Evolutionary conservation across 1,140 invertebrate genomes (phyloP), one percentile per base, ranked within the genome.

Genomic region (Aradophagus sp.): DNA sequence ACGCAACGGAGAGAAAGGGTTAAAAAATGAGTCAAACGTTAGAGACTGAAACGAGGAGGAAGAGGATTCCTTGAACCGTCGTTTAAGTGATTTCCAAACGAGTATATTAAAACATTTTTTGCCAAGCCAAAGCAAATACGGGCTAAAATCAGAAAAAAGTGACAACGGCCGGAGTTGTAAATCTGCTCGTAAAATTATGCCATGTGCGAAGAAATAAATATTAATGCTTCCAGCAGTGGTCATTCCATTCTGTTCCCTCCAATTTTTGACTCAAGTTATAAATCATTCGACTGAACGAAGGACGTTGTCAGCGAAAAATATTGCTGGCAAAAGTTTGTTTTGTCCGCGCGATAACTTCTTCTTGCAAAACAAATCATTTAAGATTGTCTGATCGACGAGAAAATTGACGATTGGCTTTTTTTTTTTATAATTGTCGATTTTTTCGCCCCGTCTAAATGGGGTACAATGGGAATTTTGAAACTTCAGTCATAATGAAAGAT

Each of bases 271-370:
- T 73, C 23, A 35, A 70, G 70, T 61, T 55, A 76, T 79, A 79
- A 79, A 79, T 80, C 78, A 77, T 70, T 67, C 38, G 12, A 41
- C 58, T 66, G 66, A 73, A 71, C 53, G 66, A 76, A 73, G 63
- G 66, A 76, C 71, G 56, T 80, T 75, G 75, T 76, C 72, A 78
- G 73, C 73, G 66, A 77, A 77, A 79, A 73, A 74, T 79, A 75
- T 71, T 50, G 69, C 74, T 69, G 63, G 73, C 63, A 74, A 75
- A 66, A 73, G 65, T 76, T 76, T 77, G 73, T 75, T 77, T 79
- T 74, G 50, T 34, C 35, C 32, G 52, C 14, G 69, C 62, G 62
- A 63, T 58, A 41, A 50, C 62, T 67, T 58, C 36, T 58, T 63
- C 41, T 44, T 55, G 14, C 27, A 14, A 27, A 66, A 53, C 50